Conservation (phyloP, 2,113 vertebrate species). For the Thomomys bottae region DNA sequence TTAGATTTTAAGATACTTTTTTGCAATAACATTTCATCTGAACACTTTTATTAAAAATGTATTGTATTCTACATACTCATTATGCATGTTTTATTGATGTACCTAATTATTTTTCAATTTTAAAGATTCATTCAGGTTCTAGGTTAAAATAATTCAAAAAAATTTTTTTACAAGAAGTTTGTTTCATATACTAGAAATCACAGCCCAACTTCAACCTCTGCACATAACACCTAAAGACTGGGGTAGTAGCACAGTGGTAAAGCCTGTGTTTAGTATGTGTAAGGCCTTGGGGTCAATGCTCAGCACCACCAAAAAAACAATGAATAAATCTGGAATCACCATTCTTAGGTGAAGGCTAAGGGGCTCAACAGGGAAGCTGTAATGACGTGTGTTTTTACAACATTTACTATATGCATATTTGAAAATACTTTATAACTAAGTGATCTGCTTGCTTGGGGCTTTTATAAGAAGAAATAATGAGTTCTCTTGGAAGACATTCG, state of each 20-base stretch:
- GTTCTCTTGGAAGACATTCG: background rate
- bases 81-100: background rate
- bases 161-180: background rate
- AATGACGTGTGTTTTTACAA: background rate
- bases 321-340: conserved; percentile 1
- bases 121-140: conserved; percentile 6
- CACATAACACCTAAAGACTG: background rate
- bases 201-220: background rate
- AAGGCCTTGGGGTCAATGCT: background rate
- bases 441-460: background rate
- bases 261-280: background rate
- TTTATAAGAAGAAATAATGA: background rate
- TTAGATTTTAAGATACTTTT: conserved; percentile 31
- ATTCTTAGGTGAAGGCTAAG: conserved; percentile 34
- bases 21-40: background rate
- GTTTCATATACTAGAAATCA: conserved; percentile 25
- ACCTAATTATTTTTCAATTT: background rate
- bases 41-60: background rate
- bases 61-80: background rate
- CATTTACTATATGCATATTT: background rate
- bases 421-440: conserved; percentile 16
- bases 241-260: background rate
- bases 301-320: background rate
- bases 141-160: conserved; percentile 46
- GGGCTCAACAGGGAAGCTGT: background rate